Conservation (phyloP, 2,888 invertebrate species). For the Eupithecia exiguata region DNA sequence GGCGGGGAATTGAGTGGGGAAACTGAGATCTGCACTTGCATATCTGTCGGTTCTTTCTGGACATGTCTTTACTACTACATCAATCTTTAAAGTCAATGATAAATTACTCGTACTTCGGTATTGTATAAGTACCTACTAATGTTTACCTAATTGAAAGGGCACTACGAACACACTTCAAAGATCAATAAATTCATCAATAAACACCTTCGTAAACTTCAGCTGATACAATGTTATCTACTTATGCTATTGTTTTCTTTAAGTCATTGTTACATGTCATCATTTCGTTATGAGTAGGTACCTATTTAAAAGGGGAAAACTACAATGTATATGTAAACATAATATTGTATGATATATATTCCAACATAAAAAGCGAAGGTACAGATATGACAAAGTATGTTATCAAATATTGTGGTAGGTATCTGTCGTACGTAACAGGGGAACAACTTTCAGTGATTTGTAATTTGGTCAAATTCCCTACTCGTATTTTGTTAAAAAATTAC, state of each 20-base stretch:
- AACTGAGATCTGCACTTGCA: not conserved
- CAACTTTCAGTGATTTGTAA: not conserved
- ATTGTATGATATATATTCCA: not conserved
- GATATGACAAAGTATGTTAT: not conserved
- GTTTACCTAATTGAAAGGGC: not conserved
- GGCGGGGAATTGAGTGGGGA: no score
- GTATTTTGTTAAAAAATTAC: not conserved
- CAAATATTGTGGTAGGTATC: not conserved
- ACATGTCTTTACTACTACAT: not conserved
- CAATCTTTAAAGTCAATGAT: not conserved
- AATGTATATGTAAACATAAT: not conserved
- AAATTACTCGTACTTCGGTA: not conserved
- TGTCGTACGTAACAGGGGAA: not conserved
- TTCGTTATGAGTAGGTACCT: not conserved
- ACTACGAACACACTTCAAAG: not conserved
- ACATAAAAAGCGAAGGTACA: not conserved
- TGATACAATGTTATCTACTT: not conserved
- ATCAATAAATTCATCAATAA: not conserved
- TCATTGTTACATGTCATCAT: not conserved
- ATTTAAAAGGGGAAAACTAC: not conserved
- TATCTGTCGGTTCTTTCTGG: not conserved
- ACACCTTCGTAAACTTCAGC: not conserved
- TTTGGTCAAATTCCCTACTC: not conserved
- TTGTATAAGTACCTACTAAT: not conserved
- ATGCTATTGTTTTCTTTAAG: not conserved